Percentiles rank a stretch among this genome's conserved stretches.
phyloP scores from a whole-genome alignment of 1,140 invertebrate genomes.

The Caenorhabditis brenneri region DNA sequence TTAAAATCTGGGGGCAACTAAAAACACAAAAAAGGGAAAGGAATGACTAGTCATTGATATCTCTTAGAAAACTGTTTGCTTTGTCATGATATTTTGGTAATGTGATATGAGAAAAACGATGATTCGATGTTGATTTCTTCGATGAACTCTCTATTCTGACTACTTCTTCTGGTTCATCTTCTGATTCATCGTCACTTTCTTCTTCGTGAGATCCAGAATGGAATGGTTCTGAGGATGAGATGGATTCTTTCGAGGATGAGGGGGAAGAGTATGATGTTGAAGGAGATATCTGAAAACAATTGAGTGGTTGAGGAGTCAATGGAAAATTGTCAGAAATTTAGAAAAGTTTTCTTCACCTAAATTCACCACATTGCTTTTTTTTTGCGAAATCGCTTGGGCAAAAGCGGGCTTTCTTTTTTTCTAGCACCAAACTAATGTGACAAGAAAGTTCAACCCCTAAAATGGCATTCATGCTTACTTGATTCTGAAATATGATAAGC shows the following conservation, averaged over 20 bases:
- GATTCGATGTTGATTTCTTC: neutral
- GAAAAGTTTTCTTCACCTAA: too few species aligned
- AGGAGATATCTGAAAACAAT: neutral
- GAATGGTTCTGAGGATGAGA: neutral
- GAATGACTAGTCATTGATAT: slow-evolving; percentile 39
- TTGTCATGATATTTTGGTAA: slow-evolving; percentile 37
- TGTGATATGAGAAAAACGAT: slow-evolving; percentile 28
- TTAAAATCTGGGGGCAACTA: too few species aligned
- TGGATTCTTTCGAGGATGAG: neutral
- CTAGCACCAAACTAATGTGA: too few species aligned
- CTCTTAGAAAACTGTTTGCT: slow-evolving; percentile 19
- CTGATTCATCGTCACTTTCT: neutral
- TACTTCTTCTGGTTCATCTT: neutral
- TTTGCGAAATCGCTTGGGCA: too few species aligned
- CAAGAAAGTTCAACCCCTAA: too few species aligned
- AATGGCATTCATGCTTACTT: too few species aligned
- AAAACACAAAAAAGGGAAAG: neutral
- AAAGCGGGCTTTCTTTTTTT: too few species aligned
- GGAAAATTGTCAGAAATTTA: too few species aligned
- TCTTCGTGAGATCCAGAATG: neutral
- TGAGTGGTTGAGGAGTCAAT: neutral
- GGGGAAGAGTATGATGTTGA: neutral
- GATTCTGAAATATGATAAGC: too few species aligned
- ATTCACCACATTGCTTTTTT: too few species aligned
- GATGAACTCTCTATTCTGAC: neutral